A percentile compares a stretch with the other conserved stretches of the same genome.
Conservation (phyloP, 2,797 vertebrate genomes). For the Gobio occitaniae region DNA sequence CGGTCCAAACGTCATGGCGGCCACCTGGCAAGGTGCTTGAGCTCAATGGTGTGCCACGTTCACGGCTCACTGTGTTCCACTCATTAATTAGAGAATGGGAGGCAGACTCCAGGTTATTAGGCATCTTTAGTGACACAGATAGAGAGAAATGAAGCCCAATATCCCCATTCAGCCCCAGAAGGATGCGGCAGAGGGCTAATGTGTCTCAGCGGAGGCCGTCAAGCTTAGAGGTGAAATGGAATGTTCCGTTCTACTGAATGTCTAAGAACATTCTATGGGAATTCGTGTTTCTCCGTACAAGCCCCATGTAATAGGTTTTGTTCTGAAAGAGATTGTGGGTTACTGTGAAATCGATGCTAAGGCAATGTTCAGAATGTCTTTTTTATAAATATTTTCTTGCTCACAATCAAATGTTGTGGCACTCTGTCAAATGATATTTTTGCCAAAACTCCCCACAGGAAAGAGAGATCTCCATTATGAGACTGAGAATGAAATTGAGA, state of each 20-base stretch:
- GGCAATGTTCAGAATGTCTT: constrained; percentile 50
- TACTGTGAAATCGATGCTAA: constrained; percentile 26
- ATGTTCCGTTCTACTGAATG: constrained; percentile 12
- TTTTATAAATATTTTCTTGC: neutral
- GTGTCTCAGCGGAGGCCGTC: neutral
- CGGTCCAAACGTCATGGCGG: constrained; percentile 33
- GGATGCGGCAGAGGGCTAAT: constrained; percentile 12
- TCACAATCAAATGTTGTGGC: constrained; percentile 19
- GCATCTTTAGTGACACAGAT: constrained; percentile 33
- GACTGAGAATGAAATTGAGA: neutral
- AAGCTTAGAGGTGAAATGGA: constrained; percentile 26
- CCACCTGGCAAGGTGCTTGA: constrained; percentile 50
- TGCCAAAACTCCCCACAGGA: neutral
- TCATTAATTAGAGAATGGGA: constrained; percentile 49
- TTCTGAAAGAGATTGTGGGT: constrained; percentile 31
- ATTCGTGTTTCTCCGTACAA: constrained; percentile 1
- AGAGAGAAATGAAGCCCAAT: constrained; percentile 31
- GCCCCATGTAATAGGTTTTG: constrained; percentile 13
- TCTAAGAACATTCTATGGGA: constrained; percentile 11
- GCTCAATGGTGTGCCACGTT: constrained; percentile 38
- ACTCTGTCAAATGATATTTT: neutral
- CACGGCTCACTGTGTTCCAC: constrained; percentile 45
- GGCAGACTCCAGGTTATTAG: constrained; percentile 35
- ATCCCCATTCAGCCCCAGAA: constrained; percentile 29
- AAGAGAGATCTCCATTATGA: neutral